Evolutionary conservation across 2,888 invertebrate genomes (phyloP).

Genomic region (Trichopoda pennipes): DNA sequence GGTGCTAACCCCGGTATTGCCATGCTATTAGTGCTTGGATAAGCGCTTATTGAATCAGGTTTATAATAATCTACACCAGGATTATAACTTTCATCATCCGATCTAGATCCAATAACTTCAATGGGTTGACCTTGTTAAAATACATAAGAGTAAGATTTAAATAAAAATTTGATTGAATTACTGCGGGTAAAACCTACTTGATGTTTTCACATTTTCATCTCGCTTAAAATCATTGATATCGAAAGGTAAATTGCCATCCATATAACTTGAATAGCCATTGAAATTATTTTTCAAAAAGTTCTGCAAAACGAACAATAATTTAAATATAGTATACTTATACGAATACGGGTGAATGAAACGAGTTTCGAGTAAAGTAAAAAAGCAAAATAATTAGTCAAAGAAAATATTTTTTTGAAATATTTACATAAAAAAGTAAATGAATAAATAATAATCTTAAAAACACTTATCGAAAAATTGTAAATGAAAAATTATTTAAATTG

Average conservation of each 20-base stretch:
- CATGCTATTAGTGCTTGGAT: slow-evolving; percentile 70
- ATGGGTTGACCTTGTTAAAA: slow-evolving; percentile 82
- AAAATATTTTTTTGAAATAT: too few relatives aligned
- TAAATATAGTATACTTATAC: too few relatives aligned
- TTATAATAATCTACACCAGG: slow-evolving; percentile 82
- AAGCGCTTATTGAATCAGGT: slow-evolving; percentile 77
- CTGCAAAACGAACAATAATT: slow-evolving; percentile 67
- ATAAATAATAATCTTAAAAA: too few relatives aligned
- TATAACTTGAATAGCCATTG: slow-evolving; percentile 85
- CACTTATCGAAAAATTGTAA: too few relatives aligned
- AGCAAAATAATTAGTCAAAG: too few relatives aligned
- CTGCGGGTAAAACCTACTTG: slow-evolving; percentile 59
- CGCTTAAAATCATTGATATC: slow-evolving; percentile 81
- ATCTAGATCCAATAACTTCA: slow-evolving; percentile 83
- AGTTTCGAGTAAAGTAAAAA: too few relatives aligned
- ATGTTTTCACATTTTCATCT: slow-evolving; percentile 71
- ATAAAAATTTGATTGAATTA: neutral
- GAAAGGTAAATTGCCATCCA: slow-evolving; percentile 85
- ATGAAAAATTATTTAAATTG: too few relatives aligned
- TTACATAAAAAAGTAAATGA: neutral
- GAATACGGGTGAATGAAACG: too few relatives aligned
- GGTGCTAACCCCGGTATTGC: slow-evolving; percentile 71
- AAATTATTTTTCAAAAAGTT: slow-evolving; percentile 77
- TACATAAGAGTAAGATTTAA: neutral
- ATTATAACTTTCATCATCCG: slow-evolving; percentile 82